phyloP scores from a whole-genome alignment of 2,113 vertebrate species.

The Dendrocopos noguchii region DNA sequence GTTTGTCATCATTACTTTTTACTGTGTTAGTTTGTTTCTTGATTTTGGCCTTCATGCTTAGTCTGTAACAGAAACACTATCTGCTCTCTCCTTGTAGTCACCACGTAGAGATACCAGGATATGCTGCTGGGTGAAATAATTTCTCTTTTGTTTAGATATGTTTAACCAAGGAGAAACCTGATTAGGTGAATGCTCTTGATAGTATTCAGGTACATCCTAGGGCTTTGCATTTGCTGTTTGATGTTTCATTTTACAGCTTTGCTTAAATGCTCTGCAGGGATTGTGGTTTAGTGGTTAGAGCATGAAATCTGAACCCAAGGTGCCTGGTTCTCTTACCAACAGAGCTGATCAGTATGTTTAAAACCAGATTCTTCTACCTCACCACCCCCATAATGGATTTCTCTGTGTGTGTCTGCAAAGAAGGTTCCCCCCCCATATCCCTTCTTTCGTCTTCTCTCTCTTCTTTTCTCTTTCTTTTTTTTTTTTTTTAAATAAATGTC shows the following conservation, averaged over 20 bases:
- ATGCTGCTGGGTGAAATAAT: background rate
- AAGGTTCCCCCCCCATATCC: background rate
- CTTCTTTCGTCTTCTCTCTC: background rate
- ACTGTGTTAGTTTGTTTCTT: background rate
- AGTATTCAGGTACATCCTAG: constrained; percentile 5
- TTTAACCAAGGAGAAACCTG: constrained; percentile 9
- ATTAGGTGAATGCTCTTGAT: constrained; percentile 8
- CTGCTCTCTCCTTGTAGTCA: background rate
- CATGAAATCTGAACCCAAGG: constrained; percentile 57
- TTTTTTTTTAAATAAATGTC: background rate
- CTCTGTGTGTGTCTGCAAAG: background rate
- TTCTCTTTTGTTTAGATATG: background rate
- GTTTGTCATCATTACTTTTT: background rate
- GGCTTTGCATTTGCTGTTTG: constrained; percentile 43
- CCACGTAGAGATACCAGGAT: background rate
- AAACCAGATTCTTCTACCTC: constrained; percentile 45
- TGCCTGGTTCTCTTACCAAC: constrained; percentile 37
- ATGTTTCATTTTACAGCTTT: constrained; percentile 62
- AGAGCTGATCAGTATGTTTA: constrained; percentile 30
- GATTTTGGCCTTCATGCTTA: background rate
- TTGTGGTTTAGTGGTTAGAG: constrained; percentile 57
- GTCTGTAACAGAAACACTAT: background rate
- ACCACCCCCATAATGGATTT: background rate
- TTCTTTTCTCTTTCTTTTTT: background rate
- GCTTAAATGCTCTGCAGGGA: constrained; percentile 61